A percentile compares a stretch with the other conserved stretches of the same genome.
Evolutionary conservation across 2,113 vertebrate species (phyloP).

Genomic region (Micromys minutus): DNA sequence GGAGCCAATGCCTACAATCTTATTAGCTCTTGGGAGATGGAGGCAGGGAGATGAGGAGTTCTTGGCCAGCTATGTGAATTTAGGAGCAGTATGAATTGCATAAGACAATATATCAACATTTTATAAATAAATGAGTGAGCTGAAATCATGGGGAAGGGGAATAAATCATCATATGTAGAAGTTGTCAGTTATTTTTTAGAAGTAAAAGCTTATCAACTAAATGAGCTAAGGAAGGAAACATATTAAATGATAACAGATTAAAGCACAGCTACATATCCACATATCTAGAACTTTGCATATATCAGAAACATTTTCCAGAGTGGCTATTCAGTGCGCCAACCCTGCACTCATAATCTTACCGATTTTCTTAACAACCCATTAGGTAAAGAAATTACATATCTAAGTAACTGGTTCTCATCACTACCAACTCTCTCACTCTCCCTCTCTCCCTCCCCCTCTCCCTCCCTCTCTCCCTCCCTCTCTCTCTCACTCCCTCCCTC

Average conservation of each 20-base stretch:
- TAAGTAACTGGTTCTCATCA: not conserved
- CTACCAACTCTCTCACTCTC: not conserved
- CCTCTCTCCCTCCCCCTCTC: no score
- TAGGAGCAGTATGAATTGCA: not conserved
- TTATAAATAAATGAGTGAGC: not conserved
- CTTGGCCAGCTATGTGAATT: not conserved
- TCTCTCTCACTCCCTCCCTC: not conserved
- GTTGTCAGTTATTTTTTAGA: not conserved
- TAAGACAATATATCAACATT: not conserved
- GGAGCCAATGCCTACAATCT: not conserved
- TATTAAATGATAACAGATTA: not conserved
- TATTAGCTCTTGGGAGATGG: not conserved
- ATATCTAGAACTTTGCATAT: not conserved
- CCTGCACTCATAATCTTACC: not conserved
- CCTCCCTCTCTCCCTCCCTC: no score
- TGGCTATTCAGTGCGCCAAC: not conserved
- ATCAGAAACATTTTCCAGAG: not conserved
- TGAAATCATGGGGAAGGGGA: not conserved
- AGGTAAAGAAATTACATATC: not conserved
- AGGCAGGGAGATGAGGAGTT: not conserved
- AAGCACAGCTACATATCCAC: not conserved
- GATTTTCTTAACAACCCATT: not conserved
- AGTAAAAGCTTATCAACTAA: not conserved
- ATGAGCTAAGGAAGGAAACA: not conserved
- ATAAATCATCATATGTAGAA: not conserved